phyloP scores from a whole-genome alignment of 2,797 vertebrate species.

The Botia almorhae region DNA sequence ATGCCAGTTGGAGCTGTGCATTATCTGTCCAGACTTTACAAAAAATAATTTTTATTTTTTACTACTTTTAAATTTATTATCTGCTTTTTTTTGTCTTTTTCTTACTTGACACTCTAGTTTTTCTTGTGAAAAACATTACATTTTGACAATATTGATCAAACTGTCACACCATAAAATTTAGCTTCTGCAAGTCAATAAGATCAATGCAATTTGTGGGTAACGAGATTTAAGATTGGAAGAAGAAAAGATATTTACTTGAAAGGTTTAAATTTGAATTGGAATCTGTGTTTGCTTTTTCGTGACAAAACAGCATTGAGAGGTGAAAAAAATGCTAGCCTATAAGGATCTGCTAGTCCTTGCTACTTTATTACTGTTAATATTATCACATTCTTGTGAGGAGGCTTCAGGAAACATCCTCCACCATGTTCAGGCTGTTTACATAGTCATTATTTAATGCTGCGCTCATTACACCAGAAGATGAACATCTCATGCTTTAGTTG shows the following conservation, averaged over 20 bases:
- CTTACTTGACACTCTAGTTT: too few relatives aligned
- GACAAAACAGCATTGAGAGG: slow-evolving; percentile 15
- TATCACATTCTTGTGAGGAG: slow-evolving; percentile 30
- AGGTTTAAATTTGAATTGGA: background rate
- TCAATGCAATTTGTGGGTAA: background rate
- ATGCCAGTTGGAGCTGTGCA: background rate
- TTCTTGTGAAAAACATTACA: background rate
- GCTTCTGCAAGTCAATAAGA: background rate
- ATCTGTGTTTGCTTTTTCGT: slow-evolving; percentile 23
- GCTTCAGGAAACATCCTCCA: slow-evolving; percentile 31
- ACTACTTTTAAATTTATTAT: background rate
- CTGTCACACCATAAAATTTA: background rate
- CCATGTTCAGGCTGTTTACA: slow-evolving; percentile 30
- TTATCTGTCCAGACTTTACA: background rate
- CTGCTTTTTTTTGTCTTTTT: background rate
- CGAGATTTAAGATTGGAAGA: background rate
- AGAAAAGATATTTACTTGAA: slow-evolving; percentile 6
- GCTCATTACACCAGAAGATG: slow-evolving; percentile 37
- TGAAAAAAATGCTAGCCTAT: background rate
- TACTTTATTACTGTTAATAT: slow-evolving; percentile 27
- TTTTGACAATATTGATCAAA: background rate
- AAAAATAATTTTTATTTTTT: background rate
- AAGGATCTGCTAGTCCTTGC: background rate
- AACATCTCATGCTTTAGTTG: slow-evolving; percentile 6
- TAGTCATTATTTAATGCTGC: slow-evolving; percentile 31